Evolutionary conservation across 1,140 invertebrate species (phyloP), one percentile per base, ranked within the genome.

Genomic region (Apocrypta bakeri): DNA sequence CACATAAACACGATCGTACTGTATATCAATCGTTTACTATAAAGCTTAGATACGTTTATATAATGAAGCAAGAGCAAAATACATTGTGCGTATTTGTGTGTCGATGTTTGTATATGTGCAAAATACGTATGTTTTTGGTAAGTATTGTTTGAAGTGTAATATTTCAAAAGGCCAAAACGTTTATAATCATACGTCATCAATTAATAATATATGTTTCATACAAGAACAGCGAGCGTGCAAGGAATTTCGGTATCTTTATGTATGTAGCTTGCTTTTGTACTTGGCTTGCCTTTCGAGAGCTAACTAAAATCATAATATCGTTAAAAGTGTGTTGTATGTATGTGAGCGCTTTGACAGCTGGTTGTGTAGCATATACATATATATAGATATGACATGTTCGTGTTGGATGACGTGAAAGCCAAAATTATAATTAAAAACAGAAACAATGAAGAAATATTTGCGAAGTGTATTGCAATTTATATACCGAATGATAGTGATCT

Each of bases 161-260:
- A 37, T 37, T 37, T 37, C n/a, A 80, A 63, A 29, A 80, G 69
- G 72, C 12, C 14, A 81, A 74, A 74, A 81, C 48, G 33, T 85
- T 83, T 84, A 86, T 87, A 86, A 29, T 87, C 63, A 56, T 56
- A 56, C 48, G 48, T 56, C 17, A 56, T 56, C 2, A n/a, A 56
- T 56, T 4, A 56, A 56, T 56, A 56, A 56, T 56, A 86, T 89
- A 90, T 85, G 86, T 84, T 86, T 89, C 85, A 90, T 89, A 90
- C 88, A 87, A 88, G 87, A 89, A 91, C 88, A 90, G 88, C 87
- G 88, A 90, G 86, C 90, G 89, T 92, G 90, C 90, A 91, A 88
- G 87, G 89, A 87, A 86, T 87, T 84, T 79, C 84, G 80, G 79
- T 87, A 4, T 37, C 33, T 37, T 37, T 37, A 37, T 37, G 33